Conservation (phyloP, 1,140 invertebrate genomes). For the Orchesella cincta region DNA sequence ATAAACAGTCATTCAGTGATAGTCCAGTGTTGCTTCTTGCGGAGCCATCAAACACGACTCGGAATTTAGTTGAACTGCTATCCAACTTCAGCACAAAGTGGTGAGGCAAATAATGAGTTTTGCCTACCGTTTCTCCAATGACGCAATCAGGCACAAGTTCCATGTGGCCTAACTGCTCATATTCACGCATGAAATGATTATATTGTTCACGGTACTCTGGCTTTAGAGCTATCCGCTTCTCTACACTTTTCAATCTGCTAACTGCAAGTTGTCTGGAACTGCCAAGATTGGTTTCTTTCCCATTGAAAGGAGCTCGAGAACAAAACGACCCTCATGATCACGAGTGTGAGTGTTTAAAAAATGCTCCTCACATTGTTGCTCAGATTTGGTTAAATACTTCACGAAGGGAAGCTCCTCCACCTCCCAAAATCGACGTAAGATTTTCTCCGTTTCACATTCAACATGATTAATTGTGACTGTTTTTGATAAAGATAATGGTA, state of each 20-base stretch:
- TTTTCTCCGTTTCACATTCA: not conserved
- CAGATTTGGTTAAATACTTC: conserved; percentile 28
- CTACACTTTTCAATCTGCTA: not conserved
- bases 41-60: conserved; percentile 52
- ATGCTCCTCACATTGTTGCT: conserved; percentile 46
- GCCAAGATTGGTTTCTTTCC: conserved; percentile 44
- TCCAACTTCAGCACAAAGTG: conserved; percentile 1
- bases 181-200: conserved; percentile 53
- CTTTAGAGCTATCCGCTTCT: not conserved
- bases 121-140: not conserved
- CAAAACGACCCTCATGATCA: conserved; percentile 44
- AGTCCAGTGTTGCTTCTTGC: conserved; percentile 30
- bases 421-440: conserved; percentile 53
- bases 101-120: not conserved
- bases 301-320: conserved; percentile 52
- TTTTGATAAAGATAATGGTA: not conserved
- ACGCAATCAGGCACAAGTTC: conserved; percentile 23
- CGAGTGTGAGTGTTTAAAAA: conserved; percentile 41
- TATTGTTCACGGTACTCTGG: conserved; percentile 28
- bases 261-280: conserved; percentile 23
- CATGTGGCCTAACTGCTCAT: conserved; percentile 53
- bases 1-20: conserved; percentile 51
- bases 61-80: conserved; percentile 46
- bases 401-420: conserved; percentile 45
- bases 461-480: not conserved